These are phyloP conservation scores for Cyprinodon brontotheroides DNA, from an alignment of 2,113 vertebrate species.

Conservation along the genomic window DNA sequence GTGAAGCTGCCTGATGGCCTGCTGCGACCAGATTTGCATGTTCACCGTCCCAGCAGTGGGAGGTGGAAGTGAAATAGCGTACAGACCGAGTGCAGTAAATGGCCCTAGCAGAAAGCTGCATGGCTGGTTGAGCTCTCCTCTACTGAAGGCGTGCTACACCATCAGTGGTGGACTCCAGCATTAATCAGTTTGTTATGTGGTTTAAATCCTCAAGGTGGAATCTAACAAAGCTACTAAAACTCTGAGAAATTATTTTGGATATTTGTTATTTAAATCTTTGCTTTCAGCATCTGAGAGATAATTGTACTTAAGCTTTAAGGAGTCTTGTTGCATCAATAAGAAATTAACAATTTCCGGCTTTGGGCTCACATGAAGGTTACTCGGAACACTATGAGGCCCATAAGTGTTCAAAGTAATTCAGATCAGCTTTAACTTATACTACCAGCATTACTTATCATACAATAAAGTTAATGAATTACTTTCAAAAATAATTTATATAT, in stretches of 20 bases:
- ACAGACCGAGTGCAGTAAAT: slow-evolving; percentile 71
- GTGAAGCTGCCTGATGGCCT: slow-evolving; percentile 48
- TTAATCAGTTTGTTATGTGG: slow-evolving; percentile 34
- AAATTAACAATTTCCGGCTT: neutral
- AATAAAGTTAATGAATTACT: too few species aligned
- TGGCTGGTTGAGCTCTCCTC: slow-evolving; percentile 56
- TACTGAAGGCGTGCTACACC: slow-evolving; percentile 33
- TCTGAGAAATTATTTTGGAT: neutral
- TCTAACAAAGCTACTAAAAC: slow-evolving; percentile 9
- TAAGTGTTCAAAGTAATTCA: neutral
- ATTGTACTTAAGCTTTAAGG: neutral
- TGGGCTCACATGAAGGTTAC: neutral
- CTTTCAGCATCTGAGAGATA: neutral
- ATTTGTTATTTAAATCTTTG: slow-evolving; percentile 1
- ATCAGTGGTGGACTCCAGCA: slow-evolving; percentile 27
- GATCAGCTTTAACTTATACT: too few species aligned
- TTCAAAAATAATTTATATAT: too few species aligned
- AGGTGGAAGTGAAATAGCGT: slow-evolving; percentile 63
- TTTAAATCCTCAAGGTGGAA: slow-evolving; percentile 1
- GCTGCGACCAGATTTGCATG: slow-evolving; percentile 75
- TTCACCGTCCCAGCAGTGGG: slow-evolving; percentile 72
- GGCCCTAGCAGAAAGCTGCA: slow-evolving; percentile 53
- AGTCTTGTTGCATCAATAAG: neutral
- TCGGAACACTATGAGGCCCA: neutral
- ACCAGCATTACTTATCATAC: too few species aligned